Conservation (phyloP, 2,113 vertebrate species). For the Callipepla californica region DNA sequence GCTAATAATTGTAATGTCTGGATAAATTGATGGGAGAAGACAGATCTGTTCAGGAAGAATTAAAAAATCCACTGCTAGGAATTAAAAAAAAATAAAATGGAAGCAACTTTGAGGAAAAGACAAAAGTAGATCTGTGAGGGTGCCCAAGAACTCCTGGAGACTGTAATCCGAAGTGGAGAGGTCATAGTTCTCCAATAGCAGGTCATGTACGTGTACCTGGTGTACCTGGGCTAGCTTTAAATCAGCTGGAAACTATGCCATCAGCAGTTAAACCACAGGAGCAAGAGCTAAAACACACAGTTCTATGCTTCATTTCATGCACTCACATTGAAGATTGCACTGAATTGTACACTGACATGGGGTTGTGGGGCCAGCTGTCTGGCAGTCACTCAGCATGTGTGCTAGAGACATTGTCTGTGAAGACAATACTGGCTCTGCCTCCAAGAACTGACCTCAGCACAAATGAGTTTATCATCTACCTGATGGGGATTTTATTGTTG, state of each 20-base stretch:
- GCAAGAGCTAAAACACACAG: constrained; percentile 28
- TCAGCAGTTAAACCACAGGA: not conserved
- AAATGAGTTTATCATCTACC: not conserved
- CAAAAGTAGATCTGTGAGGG: constrained; percentile 18
- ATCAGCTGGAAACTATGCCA: constrained; percentile 40
- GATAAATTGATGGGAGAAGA: not conserved
- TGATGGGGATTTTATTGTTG: not conserved
- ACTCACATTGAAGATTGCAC: not conserved
- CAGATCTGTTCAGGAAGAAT: not conserved
- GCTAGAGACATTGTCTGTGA: not conserved
- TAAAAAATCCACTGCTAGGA: not conserved
- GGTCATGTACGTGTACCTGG: not conserved
- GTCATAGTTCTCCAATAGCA: constrained; percentile 22
- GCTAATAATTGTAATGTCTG: not conserved
- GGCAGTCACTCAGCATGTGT: not conserved
- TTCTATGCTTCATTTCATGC: constrained; percentile 42
- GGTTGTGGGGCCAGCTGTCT: not conserved
- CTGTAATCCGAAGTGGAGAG: not conserved
- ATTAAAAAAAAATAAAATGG: not conserved
- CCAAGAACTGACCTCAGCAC: not conserved
- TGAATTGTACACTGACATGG: constrained; percentile 29
- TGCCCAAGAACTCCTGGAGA: constrained; percentile 23
- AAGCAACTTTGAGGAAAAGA: not conserved
- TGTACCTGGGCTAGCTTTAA: constrained; percentile 45
- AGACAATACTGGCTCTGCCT: not conserved